A percentile compares a stretch with the other conserved stretches of the same genome.
phyloP scores from a whole-genome alignment of 2,888 invertebrate genomes.

The Achlya flavicornis region DNA sequence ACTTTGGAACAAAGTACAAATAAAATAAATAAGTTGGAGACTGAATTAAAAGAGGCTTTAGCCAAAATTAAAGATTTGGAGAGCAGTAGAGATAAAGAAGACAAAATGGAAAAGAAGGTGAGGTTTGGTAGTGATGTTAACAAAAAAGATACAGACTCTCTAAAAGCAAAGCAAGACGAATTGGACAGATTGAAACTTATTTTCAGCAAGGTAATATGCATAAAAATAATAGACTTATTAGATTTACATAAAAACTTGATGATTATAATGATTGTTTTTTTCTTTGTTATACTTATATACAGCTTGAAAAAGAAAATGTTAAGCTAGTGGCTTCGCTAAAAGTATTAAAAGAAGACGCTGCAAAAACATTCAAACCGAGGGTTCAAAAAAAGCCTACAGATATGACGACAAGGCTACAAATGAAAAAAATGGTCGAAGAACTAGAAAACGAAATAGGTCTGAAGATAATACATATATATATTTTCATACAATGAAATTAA shows the following conservation, averaged over 20 bases:
- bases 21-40: conserved; percentile 85
- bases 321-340: conserved; percentile 87
- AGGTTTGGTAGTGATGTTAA: conserved; percentile 68
- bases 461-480: conserved; percentile 14
- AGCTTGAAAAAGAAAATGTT: conserved; percentile 86
- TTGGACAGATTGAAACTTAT: conserved; percentile 82
- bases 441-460: conserved; percentile 93
- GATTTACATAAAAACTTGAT: conserved; percentile 13
- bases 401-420: conserved; percentile 87
- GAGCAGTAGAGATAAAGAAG: conserved; percentile 67
- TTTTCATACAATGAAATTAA: not conserved
- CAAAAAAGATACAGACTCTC: conserved; percentile 71
- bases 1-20: conserved; percentile 83
- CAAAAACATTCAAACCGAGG: conserved; percentile 87
- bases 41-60: conserved; percentile 84
- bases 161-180: conserved; percentile 79
- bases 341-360: conserved; percentile 85
- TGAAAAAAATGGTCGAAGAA: conserved; percentile 93
- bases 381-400: conserved; percentile 90
- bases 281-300: conserved; percentile 13
- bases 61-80: conserved; percentile 84
- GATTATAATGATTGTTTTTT: conserved; percentile 15
- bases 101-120: conserved; percentile 81
- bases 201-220: conserved; percentile 64
- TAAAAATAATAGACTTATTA: not conserved